Percentiles rank a stretch among this genome's conserved stretches.
phyloP scores from a whole-genome alignment of 2,888 invertebrate species.

The Yponomeuta plumbellus region DNA sequence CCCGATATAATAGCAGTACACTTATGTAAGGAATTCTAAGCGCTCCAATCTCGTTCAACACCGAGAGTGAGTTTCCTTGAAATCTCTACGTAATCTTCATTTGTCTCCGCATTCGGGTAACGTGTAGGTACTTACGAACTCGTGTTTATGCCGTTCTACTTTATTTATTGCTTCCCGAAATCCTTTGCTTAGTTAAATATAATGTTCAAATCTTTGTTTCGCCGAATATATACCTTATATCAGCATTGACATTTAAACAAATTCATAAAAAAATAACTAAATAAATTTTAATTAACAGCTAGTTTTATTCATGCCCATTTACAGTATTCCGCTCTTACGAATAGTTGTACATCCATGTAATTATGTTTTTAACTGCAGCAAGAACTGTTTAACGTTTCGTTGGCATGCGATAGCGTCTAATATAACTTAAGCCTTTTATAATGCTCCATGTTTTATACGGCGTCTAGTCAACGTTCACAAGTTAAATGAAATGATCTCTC shows the following conservation, averaged over 20 bases:
- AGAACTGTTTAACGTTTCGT: neutral
- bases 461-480: too few species aligned
- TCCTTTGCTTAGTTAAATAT: neutral
- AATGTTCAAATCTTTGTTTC: neutral
- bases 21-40: constrained; percentile 73
- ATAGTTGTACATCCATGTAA: neutral
- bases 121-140: constrained; percentile 14
- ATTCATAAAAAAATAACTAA: too few species aligned
- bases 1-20: constrained; percentile 71
- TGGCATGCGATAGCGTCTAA: neutral
- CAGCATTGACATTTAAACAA: too few species aligned
- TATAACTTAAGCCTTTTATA: neutral
- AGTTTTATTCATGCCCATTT: neutral
- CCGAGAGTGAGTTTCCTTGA: constrained; percentile 52
- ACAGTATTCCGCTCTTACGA: neutral
- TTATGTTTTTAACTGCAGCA: neutral
- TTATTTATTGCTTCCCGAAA: neutral
- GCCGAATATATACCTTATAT: too few species aligned
- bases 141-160: neutral
- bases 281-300: too few species aligned
- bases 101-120: constrained; percentile 15
- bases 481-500: too few species aligned
- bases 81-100: constrained; percentile 38
- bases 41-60: constrained; percentile 68
- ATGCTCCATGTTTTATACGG: too few species aligned